Base-by-base conservation (phyloP, 2,888 invertebrate genomes). In the Synanthedon vespiformis region DNA sequence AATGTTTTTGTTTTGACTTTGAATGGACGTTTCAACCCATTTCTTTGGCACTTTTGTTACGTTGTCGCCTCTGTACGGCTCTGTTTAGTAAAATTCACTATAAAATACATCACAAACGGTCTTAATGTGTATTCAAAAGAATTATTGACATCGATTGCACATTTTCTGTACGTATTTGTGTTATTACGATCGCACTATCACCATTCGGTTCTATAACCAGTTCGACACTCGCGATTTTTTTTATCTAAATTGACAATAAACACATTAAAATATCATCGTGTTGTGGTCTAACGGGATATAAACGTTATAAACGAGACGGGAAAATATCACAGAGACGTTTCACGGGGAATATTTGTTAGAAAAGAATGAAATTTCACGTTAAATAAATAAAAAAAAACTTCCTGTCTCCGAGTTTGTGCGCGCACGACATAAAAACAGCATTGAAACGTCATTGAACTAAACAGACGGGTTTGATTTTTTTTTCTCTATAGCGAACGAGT, bases 11-110 rank as follows among this genome's bases (percentile, higher is more conserved):
- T 72, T 82, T 82, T 85, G 75, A 80, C 80, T 80, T 77, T 84
- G 56, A 74, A 80, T 73, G 81, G 84, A 67, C 80, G 78, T 68
- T 80, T 82, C 53, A 81, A 72, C 59, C 86, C 86, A 87, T 87
- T 76, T 80, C 84, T 82, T 68, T 69, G 56, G 67, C 70, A 76
- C 78, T 22, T 22, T 22, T 22, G 34, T 34, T 74, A 70, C 70
- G 64, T 54, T 51, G 51, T 49, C 3, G 11, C 40, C 16, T 49
- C 11, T 40, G 6, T 51, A 18, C 40, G 51, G 60, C 54, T 54
- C 52, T 52, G 49, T 52, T 54, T 48, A 10, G 48, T 48, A 48
- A 48, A 12, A 18, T 18, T 22, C 48, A 22, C 16, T 22, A 14
- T 48, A 22, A 18, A 48, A 48, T 22, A 48, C 48, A 48, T 48